Evolutionary conservation across 1,140 invertebrate species (phyloP), one percentile per base, ranked within the genome.

Genomic region (Proales similis): DNA sequence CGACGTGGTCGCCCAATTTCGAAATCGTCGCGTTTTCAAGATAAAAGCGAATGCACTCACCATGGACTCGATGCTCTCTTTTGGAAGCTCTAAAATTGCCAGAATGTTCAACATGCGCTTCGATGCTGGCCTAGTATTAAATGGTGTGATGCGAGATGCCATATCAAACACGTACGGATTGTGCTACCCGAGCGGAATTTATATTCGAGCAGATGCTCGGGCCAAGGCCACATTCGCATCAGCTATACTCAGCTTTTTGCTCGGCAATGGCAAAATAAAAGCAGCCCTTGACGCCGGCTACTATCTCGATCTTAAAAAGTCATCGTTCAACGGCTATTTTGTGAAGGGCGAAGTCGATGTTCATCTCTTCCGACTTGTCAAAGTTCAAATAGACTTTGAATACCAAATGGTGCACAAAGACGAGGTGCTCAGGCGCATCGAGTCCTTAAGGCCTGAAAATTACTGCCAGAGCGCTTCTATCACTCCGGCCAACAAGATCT

Each of bases 301-400:
- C 20, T 48, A 17, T 4, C 14, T 48, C 12, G 36, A 48, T 19
- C 30, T 48, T 27, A 26, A 32, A 5, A 30, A 27, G 2, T 27
- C 19, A 14, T 4, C 30, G 36, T 32, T 32, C 19, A 48, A 48
- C 36, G 47, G 47, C 36, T 7, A 32, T 1, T 48, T 48, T 19
- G 2, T 48, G 4, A 14, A 32, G 9, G 20, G n/a, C 19, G 14
- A 9, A 27, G 14, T 48, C n/a, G 19, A 4, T 6, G 1, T 48
- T 12, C 30, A 29, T 48, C 19, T 48, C n/a, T 48, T 48, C 11
- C 1, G 2, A 14, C 17, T 48, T 0, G n/a, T 48, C n/a, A 48
- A 48, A 29, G 47, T 48, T 5, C 36, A 27, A 27, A 27, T 48
- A 32, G 47, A 48, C 9, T 5, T 48, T 9, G 47, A 48, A 48